Evolutionary conservation across 1,140 invertebrate genomes (phyloP), one percentile per base, ranked within the genome.

Genomic region (Andrena cerasifolii): DNA sequence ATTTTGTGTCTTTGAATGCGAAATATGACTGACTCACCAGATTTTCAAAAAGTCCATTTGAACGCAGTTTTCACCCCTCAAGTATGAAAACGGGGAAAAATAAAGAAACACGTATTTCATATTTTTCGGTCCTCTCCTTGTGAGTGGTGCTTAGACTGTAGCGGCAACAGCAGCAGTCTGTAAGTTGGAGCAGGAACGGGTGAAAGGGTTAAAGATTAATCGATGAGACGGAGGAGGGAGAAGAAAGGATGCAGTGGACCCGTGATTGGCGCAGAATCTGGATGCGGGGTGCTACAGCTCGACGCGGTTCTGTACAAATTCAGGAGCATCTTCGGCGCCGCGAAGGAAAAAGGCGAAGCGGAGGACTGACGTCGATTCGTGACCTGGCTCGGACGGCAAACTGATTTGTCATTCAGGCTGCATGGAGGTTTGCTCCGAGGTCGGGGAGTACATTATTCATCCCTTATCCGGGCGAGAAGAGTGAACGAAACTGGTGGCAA

Each of bases 351-450:
- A 40, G 49, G 31, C 28, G 31, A 47, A 14, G 14, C n/a, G 33
- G 36, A 56, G 80, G 49, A 81, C 80, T 84, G 85, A 89, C 85
- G 88, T 89, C 83, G 85, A 89, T 89, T 85, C 88, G 87, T 87
- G 87, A 90, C 87, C 87, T 85, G 86, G 86, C 86, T 90, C 77
- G 86, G 84, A 89, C 85, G 68, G 82, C 80, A 86, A 86, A 89
- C 90, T 91, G 87, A 91, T 91, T 91, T 91, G 88, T 91, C 89
- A 91, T 91, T 91, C 90, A 90, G 88, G 86, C 84, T 88, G 88
- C 89, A 89, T 89, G 84, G 82, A 86, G 88, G 82, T 82, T 83
- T 75, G 83, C 84, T 86, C 77, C 70, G 86, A 82, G 86, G 82
- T 83, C 78, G 86, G 80, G 79, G 81, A 88, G 84, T 91, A 89